Evolutionary conservation across 2,797 vertebrate species (phyloP), one percentile per base, ranked within the genome.

Genomic region (Chelidonichthys spinosus): DNA sequence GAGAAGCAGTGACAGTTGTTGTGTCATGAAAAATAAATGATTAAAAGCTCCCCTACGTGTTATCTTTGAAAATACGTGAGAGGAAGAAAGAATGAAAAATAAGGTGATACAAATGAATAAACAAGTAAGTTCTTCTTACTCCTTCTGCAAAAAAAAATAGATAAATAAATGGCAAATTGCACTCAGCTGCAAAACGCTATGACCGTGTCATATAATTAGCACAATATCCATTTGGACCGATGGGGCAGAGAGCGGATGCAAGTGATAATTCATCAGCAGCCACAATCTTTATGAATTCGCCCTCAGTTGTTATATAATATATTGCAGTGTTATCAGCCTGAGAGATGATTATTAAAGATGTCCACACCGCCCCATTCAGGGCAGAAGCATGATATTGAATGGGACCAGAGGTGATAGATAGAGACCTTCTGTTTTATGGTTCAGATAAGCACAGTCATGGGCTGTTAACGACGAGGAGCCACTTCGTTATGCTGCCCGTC

Each of bases 401-500:
- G 37, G 67, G 36, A 39, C 25, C 62, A 33, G 63, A 13, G 8
- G 2, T 11, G 59, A 68, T 43, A 44, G 46, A 74, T 36, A 54
- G 25, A 62, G 49, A 5, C 56, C 61, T 55, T 67, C 63, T 65
- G 37, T 68, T 76, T 72, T 36, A 63, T 8, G 50, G 35, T 52
- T 58, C 59, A 70, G 44, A 74, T 77, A 78, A 74, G 60, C 42
- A 61, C 14, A 59, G 59, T 55, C 62, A 33, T 70, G 36, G 60
- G 63, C 68, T 80, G 60, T 76, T 63, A 78, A 63, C 37, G 42
- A 50, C 5, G 47, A 76, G 70, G 55, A 72, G 60, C 50, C 44
- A 50, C 76, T 77, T 72, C 56, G 65, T 84, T 74, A 67, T 25
- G 65, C 43, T n/a, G 40, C 65, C 52, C 69, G 73, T 70, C 69